Conservation (phyloP, 2,113 vertebrate genomes). For the Nasalis larvatus region DNA sequence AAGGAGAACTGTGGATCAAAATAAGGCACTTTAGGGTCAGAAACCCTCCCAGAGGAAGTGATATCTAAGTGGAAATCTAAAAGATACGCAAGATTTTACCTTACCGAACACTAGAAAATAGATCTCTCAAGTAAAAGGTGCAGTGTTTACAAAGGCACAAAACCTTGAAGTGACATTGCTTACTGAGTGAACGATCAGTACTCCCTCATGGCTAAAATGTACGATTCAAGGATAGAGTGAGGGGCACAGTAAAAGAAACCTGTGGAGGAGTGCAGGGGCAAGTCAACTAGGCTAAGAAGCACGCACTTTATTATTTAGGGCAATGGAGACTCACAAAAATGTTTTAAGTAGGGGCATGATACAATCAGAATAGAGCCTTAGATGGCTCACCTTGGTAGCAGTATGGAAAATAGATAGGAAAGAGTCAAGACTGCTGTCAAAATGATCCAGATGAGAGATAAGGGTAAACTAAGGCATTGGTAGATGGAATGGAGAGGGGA, state of each 20-base stretch:
- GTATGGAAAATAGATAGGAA: background rate
- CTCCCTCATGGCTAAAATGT: background rate
- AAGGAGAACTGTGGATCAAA: background rate
- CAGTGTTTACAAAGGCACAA: background rate
- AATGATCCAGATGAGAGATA: background rate
- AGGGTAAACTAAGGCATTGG: background rate
- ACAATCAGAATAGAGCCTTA: background rate
- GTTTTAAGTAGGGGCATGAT: background rate
- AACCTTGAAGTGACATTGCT: background rate
- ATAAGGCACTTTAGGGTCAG: background rate
- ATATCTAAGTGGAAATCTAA: background rate
- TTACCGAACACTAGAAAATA: background rate
- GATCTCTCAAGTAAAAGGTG: background rate
- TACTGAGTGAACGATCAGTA: background rate
- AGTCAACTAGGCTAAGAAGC: background rate
- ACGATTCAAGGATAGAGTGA: background rate
- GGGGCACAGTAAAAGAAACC: background rate
- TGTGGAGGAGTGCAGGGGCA: background rate
- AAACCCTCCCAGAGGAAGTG: constrained; percentile 2
- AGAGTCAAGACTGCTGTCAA: background rate
- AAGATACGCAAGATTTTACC: background rate
- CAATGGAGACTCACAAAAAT: background rate
- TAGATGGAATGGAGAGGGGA: background rate
- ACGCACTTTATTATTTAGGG: background rate
- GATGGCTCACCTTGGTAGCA: background rate